Base-by-base conservation (phyloP, 2,113 vertebrate species). In the Cryptotis parvus region DNA sequence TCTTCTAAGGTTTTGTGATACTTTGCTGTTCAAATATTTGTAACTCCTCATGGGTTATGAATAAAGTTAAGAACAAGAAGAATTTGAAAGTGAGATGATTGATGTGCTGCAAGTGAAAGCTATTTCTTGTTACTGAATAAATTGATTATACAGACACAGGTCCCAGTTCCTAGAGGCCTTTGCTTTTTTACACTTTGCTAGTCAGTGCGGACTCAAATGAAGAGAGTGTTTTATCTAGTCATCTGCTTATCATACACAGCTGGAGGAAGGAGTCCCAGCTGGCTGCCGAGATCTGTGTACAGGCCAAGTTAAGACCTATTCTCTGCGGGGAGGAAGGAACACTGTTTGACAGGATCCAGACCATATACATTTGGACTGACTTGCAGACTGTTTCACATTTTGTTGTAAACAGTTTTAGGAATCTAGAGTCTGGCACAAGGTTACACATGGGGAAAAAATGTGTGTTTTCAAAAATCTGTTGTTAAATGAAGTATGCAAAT, bases 401-500 rank as follows among this genome's bases (percentile, higher is more conserved):
- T 94, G 61, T 84, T 94, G 75, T 90, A 88, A 96, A 90, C 61
- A 90, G 37, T 75, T 93, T n/a, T 79, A 43, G 55, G n/a, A 93
- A 88, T 90, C 86, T 63, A 11, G 4, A 90, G 52, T 86, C 83
- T 90, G 14, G 20, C 91, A 52, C 85, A 69, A 94, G 22, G 37
- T 83, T 94, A 63, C 39, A 68, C 80, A 29, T 66, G 43, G 27
- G 43, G 55, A 69, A 89, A 76, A 29, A 29, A 35, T n/a, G 58
- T 49, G n/a, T 41, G 22, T 49, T 43, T 55, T 33, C 37, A 83
- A 49, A 49, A 49, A n/a, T 33, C 65, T 90, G 61, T 83, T 93
- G 65, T 73, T 92, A 72, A 92, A 79, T 73, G 33, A 90, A 90
- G 39, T 82, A 45, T 87, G 55, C n/a, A 88, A 24, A 58, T 24